Conservation (phyloP, 2,113 vertebrate genomes). For the Mirounga angustirostris region DNA sequence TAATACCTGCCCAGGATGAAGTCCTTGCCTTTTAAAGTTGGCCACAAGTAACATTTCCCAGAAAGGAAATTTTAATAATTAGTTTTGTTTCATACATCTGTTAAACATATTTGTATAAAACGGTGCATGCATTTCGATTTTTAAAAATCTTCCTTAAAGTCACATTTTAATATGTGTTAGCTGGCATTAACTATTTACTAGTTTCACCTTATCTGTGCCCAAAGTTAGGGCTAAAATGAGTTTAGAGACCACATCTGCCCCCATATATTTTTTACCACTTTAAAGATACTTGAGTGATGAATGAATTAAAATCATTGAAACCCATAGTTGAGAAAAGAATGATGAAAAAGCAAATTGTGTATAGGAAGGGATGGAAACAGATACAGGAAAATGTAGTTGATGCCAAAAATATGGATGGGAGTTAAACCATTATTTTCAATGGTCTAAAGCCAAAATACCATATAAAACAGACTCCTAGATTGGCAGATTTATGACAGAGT, state of each 20-base stretch:
- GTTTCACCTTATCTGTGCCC: constrained; percentile 45
- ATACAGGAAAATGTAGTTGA: constrained; percentile 55
- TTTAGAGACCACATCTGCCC: neutral
- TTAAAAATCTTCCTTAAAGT: neutral
- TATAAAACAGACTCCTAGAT: constrained; percentile 76
- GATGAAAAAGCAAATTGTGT: neutral
- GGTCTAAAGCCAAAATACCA: constrained; percentile 80
- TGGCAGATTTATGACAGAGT: constrained; percentile 79
- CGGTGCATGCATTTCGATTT: constrained; percentile 35
- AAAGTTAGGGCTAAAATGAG: constrained; percentile 31
- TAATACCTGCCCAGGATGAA: neutral
- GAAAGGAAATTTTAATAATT: constrained; percentile 62
- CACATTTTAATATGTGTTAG: constrained; percentile 55
- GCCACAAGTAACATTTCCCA: constrained; percentile 38
- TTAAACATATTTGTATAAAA: constrained; percentile 11
- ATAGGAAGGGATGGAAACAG: constrained; percentile 76
- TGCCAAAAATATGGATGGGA: constrained; percentile 81
- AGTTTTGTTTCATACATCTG: constrained; percentile 51
- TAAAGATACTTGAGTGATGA: neutral
- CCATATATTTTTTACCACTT: neutral
- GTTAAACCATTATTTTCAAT: constrained; percentile 83
- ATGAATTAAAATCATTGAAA: constrained; percentile 40
- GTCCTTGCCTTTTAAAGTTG: neutral
- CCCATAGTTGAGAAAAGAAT: neutral
- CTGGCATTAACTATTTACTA: neutral